Evolutionary conservation across 2,797 vertebrate genomes (phyloP).

Genomic region (Hydrocynus forskahlii): DNA sequence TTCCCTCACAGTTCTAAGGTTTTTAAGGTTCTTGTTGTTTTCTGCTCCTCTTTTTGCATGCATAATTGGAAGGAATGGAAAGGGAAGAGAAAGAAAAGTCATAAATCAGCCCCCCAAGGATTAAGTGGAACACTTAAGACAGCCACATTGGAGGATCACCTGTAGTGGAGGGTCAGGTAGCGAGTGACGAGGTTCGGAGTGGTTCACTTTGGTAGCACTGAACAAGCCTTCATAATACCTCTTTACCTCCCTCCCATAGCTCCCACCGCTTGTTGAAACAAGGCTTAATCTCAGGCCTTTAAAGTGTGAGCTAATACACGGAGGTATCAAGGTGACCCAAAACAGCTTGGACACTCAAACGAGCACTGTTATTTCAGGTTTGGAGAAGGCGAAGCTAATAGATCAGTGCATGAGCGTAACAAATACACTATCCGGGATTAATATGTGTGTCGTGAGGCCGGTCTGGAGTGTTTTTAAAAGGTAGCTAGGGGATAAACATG

Average conservation of each 20-base stretch:
- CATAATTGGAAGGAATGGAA: constrained; percentile 19
- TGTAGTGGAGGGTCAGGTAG: constrained; percentile 42
- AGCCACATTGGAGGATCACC: constrained; percentile 40
- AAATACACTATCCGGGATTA: constrained; percentile 23
- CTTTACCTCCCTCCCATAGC: constrained; percentile 5
- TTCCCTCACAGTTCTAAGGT: not conserved
- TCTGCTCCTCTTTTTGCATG: not conserved
- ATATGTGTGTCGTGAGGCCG: not conserved
- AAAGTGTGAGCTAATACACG: constrained; percentile 40
- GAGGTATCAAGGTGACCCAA: constrained; percentile 17
- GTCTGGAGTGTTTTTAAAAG: constrained; percentile 11
- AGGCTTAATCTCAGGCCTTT: constrained; percentile 41
- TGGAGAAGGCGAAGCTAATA: constrained; percentile 1
- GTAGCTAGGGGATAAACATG: constrained; percentile 17
- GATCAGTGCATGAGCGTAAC: not conserved
- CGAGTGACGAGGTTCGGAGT: constrained; percentile 17
- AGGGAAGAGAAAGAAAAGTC: constrained; percentile 9
- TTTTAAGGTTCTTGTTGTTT: constrained; percentile 10
- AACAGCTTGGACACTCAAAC: not conserved
- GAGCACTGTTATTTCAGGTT: not conserved
- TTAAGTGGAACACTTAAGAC: constrained; percentile 10
- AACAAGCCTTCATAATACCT: constrained; percentile 44
- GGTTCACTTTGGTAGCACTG: constrained; percentile 23
- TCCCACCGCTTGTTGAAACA: constrained; percentile 39
- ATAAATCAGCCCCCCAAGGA: constrained; percentile 16